Conservation (phyloP, 2,113 vertebrate species). For the Entomyzon cyanotis region DNA sequence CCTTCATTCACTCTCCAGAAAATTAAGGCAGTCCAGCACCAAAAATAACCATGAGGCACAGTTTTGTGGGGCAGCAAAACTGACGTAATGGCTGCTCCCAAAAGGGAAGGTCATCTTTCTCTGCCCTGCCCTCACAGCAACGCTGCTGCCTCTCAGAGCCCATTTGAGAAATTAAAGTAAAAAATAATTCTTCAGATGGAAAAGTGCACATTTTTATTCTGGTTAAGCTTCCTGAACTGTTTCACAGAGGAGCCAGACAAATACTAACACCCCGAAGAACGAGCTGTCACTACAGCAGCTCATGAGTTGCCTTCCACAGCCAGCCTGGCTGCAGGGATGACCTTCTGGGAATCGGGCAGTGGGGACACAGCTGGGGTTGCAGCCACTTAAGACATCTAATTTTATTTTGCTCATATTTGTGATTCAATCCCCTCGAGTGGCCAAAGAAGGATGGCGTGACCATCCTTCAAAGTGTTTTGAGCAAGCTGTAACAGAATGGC, state of each 20-base stretch:
- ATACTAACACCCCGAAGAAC: background rate
- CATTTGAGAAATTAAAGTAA: background rate
- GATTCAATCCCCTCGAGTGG: conserved; percentile 3
- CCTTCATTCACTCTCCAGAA: conserved; percentile 30
- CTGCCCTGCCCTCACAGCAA: background rate
- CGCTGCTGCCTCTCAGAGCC: background rate
- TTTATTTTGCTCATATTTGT: conserved; percentile 39
- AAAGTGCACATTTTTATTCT: background rate
- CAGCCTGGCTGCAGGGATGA: background rate
- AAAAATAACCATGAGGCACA: conserved; percentile 31
- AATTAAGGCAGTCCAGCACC: conserved; percentile 23
- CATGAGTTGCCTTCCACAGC: background rate
- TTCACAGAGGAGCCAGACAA: background rate
- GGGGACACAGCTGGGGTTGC: conserved; percentile 35
- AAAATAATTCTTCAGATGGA: background rate
- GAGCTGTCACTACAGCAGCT: background rate
- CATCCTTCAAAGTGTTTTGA: conserved; percentile 7
- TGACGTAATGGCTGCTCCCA: background rate
- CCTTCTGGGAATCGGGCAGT: conserved; percentile 1
- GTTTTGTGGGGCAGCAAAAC: conserved; percentile 34
- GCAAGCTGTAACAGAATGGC: background rate
- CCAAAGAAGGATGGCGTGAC: background rate
- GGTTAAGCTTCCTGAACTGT: background rate
- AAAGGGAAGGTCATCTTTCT: conserved; percentile 1
- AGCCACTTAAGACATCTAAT: conserved; percentile 34